These are phyloP conservation scores for Orycteropus afer DNA, from an alignment of 2,113 vertebrate species.

Conservation along the genomic window DNA sequence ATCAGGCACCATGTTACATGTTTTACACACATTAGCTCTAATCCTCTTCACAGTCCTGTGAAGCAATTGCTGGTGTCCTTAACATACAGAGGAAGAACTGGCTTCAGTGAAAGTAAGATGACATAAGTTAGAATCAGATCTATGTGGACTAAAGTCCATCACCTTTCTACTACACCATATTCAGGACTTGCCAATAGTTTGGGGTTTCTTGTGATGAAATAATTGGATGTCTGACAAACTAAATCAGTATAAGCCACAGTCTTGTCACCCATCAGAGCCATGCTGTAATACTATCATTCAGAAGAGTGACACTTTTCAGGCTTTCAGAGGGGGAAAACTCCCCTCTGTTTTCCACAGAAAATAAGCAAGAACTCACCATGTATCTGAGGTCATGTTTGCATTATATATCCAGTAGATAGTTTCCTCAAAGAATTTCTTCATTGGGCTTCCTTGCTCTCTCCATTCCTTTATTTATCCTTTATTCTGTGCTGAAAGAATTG, in stretches of 20 bases:
- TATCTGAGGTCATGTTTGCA: too few species aligned
- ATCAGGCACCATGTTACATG: fast-evolving
- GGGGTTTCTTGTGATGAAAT: fast-evolving
- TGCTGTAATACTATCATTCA: too few species aligned
- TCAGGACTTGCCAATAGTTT: fast-evolving
- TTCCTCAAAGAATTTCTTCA: not conserved
- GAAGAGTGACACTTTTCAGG: too few species aligned
- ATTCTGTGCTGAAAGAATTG: too few species aligned
- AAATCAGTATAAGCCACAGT: not conserved
- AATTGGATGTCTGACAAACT: not conserved
- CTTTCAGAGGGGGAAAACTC: too few species aligned
- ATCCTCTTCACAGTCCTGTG: not conserved
- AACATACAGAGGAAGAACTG: not conserved
- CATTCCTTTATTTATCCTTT: not conserved
- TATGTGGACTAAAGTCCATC: fast-evolving
- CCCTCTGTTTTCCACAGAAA: not conserved
- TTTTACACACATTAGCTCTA: not conserved
- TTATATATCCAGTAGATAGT: fast-evolving
- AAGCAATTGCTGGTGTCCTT: not conserved
- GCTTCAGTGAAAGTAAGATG: not conserved
- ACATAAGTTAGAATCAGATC: fast-evolving
- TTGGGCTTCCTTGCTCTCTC: too few species aligned
- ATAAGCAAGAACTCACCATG: not conserved
- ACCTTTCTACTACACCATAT: fast-evolving
- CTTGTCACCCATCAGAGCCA: not conserved